phyloP scores from a whole-genome alignment of 2,113 vertebrate species.

The Bathybates hornii region DNA sequence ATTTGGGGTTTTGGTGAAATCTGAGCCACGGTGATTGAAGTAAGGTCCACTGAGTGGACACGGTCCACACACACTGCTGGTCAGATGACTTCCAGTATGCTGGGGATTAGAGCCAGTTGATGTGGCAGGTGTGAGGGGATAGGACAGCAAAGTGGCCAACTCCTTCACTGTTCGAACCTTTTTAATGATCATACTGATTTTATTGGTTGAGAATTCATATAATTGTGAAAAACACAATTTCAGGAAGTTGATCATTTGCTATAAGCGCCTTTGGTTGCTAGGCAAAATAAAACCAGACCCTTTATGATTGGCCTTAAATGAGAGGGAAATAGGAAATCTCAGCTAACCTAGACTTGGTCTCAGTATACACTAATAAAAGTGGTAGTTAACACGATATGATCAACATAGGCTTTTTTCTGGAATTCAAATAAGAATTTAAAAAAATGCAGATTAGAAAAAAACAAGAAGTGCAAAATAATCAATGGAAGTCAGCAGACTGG shows the following conservation, averaged over 20 bases:
- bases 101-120: slow-evolving; percentile 63
- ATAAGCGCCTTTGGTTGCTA: not conserved
- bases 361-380: not conserved
- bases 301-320: not conserved
- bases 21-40: slow-evolving; percentile 67
- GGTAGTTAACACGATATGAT: not conserved
- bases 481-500: not conserved
- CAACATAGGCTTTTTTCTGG: not conserved
- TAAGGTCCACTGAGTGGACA: slow-evolving; percentile 60
- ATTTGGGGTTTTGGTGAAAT: slow-evolving; percentile 60
- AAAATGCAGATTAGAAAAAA: not conserved
- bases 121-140: slow-evolving; percentile 63
- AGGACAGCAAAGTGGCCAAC: slow-evolving; percentile 19
- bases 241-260: not conserved
- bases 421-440: not conserved
- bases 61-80: slow-evolving; percentile 49
- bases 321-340: not conserved
- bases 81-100: slow-evolving; percentile 75
- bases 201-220: not conserved
- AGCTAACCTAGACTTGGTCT: not conserved
- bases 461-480: not conserved
- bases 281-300: not conserved
- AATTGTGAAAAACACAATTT: not conserved
- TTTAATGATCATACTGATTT: not conserved
- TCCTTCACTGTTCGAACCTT: not conserved